Percentiles rank a stretch among this genome's conserved stretches.
Conservation (phyloP, 2,113 vertebrate species). For the Bubalus kerabau region DNA sequence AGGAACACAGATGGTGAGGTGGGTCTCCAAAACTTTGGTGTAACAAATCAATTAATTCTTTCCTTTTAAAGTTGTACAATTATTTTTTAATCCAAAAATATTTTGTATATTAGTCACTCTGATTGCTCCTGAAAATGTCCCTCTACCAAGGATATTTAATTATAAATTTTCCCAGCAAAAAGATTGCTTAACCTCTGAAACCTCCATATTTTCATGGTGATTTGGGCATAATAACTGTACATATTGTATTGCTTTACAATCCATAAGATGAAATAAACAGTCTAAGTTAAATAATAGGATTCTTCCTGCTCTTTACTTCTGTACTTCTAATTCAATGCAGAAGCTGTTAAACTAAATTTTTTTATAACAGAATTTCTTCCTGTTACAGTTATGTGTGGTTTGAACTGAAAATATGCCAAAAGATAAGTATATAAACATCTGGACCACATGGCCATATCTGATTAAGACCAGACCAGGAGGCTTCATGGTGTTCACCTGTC, state of each 20-base stretch:
- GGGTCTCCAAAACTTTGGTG: background rate
- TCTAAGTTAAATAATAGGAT: background rate
- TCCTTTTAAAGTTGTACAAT: background rate
- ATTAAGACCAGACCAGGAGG: background rate
- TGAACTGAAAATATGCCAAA: constrained; percentile 21
- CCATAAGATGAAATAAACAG: background rate
- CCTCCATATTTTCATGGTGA: background rate
- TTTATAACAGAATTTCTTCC: background rate
- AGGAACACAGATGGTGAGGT: background rate
- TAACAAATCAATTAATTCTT: background rate
- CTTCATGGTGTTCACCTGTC: background rate
- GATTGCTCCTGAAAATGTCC: background rate
- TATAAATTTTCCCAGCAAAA: background rate
- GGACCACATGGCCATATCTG: background rate
- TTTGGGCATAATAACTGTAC: background rate
- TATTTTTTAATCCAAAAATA: background rate
- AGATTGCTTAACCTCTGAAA: background rate
- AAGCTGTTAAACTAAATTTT: background rate
- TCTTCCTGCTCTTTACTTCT: background rate
- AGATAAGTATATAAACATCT: constrained; percentile 16
- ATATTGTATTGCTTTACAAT: background rate
- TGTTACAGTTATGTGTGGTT: background rate
- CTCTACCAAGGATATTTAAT: background rate
- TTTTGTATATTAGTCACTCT: background rate
- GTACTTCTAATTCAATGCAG: background rate